Evolutionary conservation across 2,888 invertebrate genomes (phyloP), one percentile per base, ranked within the genome.

Genomic region (Noctuana brunneofusca): DNA sequence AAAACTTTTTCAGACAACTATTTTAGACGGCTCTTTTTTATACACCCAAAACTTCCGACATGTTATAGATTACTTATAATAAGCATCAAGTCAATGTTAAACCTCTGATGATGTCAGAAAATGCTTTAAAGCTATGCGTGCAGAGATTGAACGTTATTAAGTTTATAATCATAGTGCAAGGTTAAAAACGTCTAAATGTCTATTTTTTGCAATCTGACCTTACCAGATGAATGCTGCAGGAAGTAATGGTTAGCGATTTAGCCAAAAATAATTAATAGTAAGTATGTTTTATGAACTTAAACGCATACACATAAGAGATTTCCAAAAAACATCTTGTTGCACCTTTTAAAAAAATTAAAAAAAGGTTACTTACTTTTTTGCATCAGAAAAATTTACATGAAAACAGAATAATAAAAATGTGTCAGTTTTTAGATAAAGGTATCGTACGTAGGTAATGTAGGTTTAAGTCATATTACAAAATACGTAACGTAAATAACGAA

Each of bases 121-220:
- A 46, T 32, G 43, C 22, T 60, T 41, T 22, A 27, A 2, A 9
- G 41, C 41, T 41, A 6, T 27, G 8, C 46, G 22, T 32, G 43
- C 52, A 38, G 11, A 46, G 59, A 32, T 60, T 46, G 20, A 54
- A 46, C 35, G 46, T 24, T 60, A 16, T 48, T 52, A 43, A 32
- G 58, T 52, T 12, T 16, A 41, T 52, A 52, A 53, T 53, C 32
- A 60, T 46, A 24, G 46, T 32, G 53, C 59, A 54, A 60, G 59
- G 59, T 60, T 38, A 46, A 14, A 16, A 41, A 46, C 20, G 24
- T 16, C 41, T 53, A 53, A 30, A 22, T 38, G 52, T 46, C 12
- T 20, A 2, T 53, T 60, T 60, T 60, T 53, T 43, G 53, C 59
- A 18, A 32, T 30, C 32, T 60, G 59, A 60, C 59, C 59, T 60